Evolutionary conservation across 2,888 invertebrate species (phyloP), one percentile per base, ranked within the genome.

Genomic region (Pteria penguin): DNA sequence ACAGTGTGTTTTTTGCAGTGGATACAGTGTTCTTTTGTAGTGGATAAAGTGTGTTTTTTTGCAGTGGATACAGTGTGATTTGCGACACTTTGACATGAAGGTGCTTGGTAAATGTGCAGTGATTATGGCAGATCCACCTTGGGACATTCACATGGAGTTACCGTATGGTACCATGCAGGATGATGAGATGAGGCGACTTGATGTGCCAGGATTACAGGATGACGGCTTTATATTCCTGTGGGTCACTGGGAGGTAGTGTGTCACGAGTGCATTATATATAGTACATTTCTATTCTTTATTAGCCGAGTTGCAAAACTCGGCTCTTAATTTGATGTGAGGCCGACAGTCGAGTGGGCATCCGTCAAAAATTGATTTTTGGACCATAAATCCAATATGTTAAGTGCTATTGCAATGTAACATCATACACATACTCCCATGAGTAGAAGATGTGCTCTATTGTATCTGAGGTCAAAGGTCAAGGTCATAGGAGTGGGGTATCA

Each of bases 111-210:
- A 99, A 93, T 99, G 98, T 93, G 97, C 98, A 0, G 98, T 99
- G 2, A 97, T 99, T 83, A 99, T 99, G 99, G 98, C 98, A 11
- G 91, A 91, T 36, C 90, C 90, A 0, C 99, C 98, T 0, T 99
- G 98, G 99, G 99, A 99, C 90, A 99, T 99, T 84, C 98, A 99
- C 92, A 99, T 99, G 98, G 98, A 99, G 92, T 93, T 99, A 61
- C 98, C 98, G 0, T 99, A 99, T 91, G 99, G 98, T 1, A 99
- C 98, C 0, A 97, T 99, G 97, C 97, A 97, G 0, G 98, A 99
- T 90, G 98, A 98, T 91, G 98, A 99, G 93, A 99, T 99, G 98
- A 94, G 98, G 67, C 96, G 97, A 78, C 93, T 99, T 24, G 97
- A 97, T 1, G 97, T 99, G 70, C 98, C 98, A 0, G 96, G 96